These are phyloP conservation scores for Oncorhynchus tshawytscha DNA, from an alignment of 2,113 vertebrate species.

Conservation along the genomic window DNA sequence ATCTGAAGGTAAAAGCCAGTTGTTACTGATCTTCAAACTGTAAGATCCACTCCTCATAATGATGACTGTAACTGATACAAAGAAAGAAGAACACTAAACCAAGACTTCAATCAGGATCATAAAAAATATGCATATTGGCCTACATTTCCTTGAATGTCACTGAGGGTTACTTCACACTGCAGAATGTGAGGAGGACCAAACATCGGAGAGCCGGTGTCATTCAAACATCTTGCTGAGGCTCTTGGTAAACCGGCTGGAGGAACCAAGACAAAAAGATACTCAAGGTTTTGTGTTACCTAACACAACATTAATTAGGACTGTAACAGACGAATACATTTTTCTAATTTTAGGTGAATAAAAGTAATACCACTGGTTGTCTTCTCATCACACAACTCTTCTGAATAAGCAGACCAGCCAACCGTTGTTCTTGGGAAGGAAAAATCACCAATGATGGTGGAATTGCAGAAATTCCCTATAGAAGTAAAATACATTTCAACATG, in stretches of 20 bases:
- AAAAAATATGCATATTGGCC: neutral
- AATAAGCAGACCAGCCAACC: conserved; percentile 40
- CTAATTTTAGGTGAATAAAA: neutral
- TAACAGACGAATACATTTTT: neutral
- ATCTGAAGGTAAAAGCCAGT: neutral
- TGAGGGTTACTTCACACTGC: conserved; percentile 39
- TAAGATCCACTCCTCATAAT: neutral
- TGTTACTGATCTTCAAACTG: no score
- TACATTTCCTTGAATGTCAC: conserved; percentile 34
- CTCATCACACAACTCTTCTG: neutral
- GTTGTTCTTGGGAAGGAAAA: neutral
- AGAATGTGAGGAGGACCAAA: conserved; percentile 7
- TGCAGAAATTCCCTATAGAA: conserved; percentile 29
- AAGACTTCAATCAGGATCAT: neutral
- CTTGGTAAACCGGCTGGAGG: conserved; percentile 23
- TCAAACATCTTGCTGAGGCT: conserved; percentile 37
- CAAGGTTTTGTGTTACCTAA: no score
- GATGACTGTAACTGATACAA: neutral
- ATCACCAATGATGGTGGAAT: accelerated
- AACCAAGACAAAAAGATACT: neutral
- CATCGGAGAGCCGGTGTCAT: accelerated
- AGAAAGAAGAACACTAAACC: neutral
- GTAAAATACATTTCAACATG: neutral
- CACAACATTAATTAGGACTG: neutral
- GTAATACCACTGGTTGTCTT: conserved; percentile 15